These are phyloP conservation scores for Tursiops truncatus DNA, from an alignment of 2,113 vertebrate species.

Conservation along the genomic window DNA sequence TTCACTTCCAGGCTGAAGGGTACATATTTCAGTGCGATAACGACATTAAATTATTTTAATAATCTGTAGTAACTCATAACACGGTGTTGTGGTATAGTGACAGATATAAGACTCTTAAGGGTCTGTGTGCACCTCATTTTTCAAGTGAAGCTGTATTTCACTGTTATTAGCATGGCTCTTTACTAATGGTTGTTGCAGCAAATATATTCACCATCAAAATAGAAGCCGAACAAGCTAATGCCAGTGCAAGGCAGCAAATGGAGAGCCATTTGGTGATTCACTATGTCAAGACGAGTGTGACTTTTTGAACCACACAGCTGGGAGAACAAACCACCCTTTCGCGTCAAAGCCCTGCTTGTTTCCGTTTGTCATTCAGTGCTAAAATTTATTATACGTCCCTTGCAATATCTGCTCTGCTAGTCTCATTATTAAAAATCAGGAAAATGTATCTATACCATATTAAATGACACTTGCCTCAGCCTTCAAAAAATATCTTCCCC, in stretches of 20 bases:
- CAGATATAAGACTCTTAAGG: constrained; percentile 70
- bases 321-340: constrained; percentile 61
- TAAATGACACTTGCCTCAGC: constrained; percentile 72
- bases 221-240: constrained; percentile 56
- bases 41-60: constrained; percentile 77
- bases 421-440: constrained; percentile 73
- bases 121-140: constrained; percentile 59
- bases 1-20: constrained; percentile 51
- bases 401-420: constrained; percentile 68
- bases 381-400: constrained; percentile 64
- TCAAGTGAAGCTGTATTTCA: constrained; percentile 77
- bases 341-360: constrained; percentile 55
- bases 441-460: constrained; percentile 62
- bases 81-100: constrained; percentile 55
- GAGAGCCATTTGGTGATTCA: constrained; percentile 54
- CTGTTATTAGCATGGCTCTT: constrained; percentile 76
- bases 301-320: constrained; percentile 74
- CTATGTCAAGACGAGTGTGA: constrained; percentile 64
- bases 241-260: constrained; percentile 53
- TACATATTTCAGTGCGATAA: constrained; percentile 68
- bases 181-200: constrained; percentile 73
- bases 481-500: constrained; percentile 54
- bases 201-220: constrained; percentile 75
- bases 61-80: constrained; percentile 71
- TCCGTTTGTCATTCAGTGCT: constrained; percentile 62